Evolutionary conservation across 30 jellyfish, hydroid and myxozoan species (phyloP).

Genomic region (Aurelia sp.): DNA sequence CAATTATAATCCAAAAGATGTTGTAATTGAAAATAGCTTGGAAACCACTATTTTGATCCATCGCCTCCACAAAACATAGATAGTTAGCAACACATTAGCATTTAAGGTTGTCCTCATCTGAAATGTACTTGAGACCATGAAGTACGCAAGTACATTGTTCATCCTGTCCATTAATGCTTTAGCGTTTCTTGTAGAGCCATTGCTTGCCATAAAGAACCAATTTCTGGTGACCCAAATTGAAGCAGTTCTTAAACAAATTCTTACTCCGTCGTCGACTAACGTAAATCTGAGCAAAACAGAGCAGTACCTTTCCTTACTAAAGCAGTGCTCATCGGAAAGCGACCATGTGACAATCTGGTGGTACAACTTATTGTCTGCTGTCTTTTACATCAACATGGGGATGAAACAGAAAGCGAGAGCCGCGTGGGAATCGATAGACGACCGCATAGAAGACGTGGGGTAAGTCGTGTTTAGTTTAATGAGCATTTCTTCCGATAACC

Average conservation of each 20-base stretch:
- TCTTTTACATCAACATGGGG: slow-evolving; percentile 41
- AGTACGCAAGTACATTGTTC: no score
- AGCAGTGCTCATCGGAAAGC: slow-evolving; percentile 36
- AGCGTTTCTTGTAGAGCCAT: slow-evolving; percentile 10
- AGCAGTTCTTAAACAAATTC: slow-evolving; percentile 25
- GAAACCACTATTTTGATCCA: no score
- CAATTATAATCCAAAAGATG: no score
- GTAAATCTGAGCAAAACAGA: slow-evolving; percentile 30
- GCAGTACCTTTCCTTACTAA: slow-evolving; percentile 27
- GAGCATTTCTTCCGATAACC: no score
- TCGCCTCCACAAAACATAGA: no score
- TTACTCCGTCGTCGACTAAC: slow-evolving; percentile 25
- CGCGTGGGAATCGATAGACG: slow-evolving; percentile 40
- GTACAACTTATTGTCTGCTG: slow-evolving; percentile 36
- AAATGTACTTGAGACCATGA: no score
- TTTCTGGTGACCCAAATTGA: slow-evolving; percentile 50
- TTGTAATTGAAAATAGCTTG: no score
- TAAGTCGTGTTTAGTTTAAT: background rate
- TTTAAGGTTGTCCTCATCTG: no score
- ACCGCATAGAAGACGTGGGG: background rate
- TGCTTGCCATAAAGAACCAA: slow-evolving; percentile 21
- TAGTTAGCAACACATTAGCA: no score
- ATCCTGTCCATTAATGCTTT: background rate
- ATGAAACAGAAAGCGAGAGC: slow-evolving; percentile 52
- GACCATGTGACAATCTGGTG: slow-evolving; percentile 32